phyloP scores from a whole-genome alignment of 2,797 vertebrate genomes.

The Tauraco hartlaubi region DNA sequence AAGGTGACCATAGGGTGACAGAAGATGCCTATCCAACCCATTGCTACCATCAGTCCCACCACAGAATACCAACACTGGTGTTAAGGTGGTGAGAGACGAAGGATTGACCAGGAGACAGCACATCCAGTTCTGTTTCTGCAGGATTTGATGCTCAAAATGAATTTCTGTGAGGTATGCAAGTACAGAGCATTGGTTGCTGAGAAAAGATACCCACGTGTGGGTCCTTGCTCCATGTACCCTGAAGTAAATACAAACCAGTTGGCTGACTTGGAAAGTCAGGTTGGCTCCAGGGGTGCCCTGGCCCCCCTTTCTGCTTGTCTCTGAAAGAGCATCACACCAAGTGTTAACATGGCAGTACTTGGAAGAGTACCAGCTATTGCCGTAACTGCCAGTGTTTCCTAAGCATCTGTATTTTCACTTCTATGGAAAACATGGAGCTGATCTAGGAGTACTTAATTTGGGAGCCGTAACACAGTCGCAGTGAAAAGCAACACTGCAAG shows the following conservation, averaged over 20 bases:
- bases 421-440: neutral
- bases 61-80: fast-evolving
- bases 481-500: neutral
- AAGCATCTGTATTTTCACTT: neutral
- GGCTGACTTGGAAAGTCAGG: neutral
- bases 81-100: neutral
- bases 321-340: neutral
- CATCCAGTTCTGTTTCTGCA: neutral
- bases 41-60: neutral
- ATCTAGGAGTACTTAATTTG: neutral
- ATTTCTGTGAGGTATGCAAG: neutral
- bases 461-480: neutral
- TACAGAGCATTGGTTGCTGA: neutral
- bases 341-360: neutral
- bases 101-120: neutral
- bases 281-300: neutral
- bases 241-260: neutral
- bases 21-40: neutral
- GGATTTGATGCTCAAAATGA: neutral
- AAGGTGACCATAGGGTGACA: neutral
- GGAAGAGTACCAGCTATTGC: neutral
- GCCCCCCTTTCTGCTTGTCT: fast-evolving
- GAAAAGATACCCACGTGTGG: neutral
- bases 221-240: neutral
- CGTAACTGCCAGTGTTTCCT: neutral